Evolutionary conservation across 2,113 vertebrate species (phyloP).

Genomic region (Ariopsis seemanni): DNA sequence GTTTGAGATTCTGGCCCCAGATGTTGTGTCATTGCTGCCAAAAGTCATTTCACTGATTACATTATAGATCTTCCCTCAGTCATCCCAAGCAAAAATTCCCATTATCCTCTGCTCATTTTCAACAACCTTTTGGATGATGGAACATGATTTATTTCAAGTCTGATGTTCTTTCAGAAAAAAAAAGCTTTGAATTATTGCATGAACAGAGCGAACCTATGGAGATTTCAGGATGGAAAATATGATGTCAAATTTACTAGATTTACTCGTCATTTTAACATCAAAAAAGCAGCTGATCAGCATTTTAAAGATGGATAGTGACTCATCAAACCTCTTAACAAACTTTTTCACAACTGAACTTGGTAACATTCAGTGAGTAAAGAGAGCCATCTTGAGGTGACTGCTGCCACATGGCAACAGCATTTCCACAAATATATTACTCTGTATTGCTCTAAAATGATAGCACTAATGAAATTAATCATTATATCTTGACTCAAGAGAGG

Average conservation of each 20-base stretch:
- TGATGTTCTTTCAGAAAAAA: background rate
- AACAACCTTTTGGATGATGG: background rate
- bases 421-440: background rate
- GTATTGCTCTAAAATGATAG: background rate
- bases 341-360: background rate
- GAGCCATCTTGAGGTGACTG: conserved; percentile 17
- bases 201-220: background rate
- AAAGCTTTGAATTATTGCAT: background rate
- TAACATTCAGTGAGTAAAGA: conserved; percentile 1
- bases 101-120: background rate
- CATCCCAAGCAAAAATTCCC: background rate
- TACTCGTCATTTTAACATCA: background rate
- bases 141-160: background rate
- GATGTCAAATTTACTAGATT: background rate
- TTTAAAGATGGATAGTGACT: conserved; percentile 4
- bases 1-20: background rate
- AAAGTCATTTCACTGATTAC: conserved; percentile 9
- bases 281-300: background rate
- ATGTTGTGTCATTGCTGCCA: background rate
- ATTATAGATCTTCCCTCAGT: background rate
- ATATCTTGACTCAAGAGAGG: background rate
- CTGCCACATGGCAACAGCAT: background rate
- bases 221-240: background rate
- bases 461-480: background rate
- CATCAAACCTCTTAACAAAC: background rate